Base-by-base conservation (phyloP, 2,888 invertebrate genomes). In the Tetanocera ferruginea region DNA sequence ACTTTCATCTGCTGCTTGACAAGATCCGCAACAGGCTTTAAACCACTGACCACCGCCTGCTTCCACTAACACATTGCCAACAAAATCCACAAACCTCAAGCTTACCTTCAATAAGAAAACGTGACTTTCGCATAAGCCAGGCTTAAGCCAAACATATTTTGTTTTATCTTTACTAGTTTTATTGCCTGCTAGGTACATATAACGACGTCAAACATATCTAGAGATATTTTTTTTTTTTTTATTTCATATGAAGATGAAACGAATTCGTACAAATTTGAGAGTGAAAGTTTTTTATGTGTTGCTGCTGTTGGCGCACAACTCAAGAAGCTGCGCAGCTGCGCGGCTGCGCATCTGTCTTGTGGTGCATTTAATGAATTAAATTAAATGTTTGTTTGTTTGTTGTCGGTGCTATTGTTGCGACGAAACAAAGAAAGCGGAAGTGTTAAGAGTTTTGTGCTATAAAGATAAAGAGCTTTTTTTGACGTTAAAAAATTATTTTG, bases 231-330 rank as follows among this genome's bases (percentile, higher is more conserved):
- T 49, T 49, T 6, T 49, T 49, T 5, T 5, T 55, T 6, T 49
- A 19, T 67, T 52, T 70, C 31, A 31, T 52, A 28, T 70, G 70
- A 55, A 25, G 52, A 17, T 71, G 70, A 14, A 64, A 71, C 19
- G 55, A 34, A 71, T 55, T 51, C 28, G 25, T 55, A 55, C 25
- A 62, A 19, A 34, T 49, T 62, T 31, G 49, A 73, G 62, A 73
- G 73, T 73, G 73, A 73, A 62, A 73, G 73, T 73, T 73, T 49
- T 62, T 37, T 73, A 62, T 5, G 23, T n/a, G 23, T n/a, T 5
- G 37, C 60, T 62, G n/a, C 23, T 70, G 69, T 11, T 9, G 25
- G 14, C 31, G 28, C n/a, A 31, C 23, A 6, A 1, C 23, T 25
- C 25, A 25, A 43, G 43, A 43, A 43, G 14, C 43, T 43, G 43